Evolutionary conservation across 2,113 vertebrate genomes (phyloP).

Genomic region (Sceloporus tristichus): DNA sequence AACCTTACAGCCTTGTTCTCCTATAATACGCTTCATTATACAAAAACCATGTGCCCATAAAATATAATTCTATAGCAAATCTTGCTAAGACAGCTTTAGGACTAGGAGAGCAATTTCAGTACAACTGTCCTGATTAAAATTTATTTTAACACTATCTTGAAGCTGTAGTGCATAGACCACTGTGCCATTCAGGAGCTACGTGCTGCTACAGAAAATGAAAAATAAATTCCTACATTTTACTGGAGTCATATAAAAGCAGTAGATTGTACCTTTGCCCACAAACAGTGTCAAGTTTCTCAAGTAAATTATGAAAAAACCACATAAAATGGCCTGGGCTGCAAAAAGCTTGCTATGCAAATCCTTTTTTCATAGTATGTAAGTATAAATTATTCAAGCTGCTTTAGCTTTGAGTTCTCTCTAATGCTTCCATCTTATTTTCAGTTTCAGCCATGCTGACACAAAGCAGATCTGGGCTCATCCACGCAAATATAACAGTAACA

Average conservation of each 20-base stretch:
- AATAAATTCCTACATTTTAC: neutral
- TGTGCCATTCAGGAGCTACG: neutral
- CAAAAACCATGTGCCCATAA: neutral
- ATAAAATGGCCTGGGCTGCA: neutral
- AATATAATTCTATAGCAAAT: neutral
- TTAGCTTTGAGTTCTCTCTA: neutral
- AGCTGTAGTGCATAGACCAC: neutral
- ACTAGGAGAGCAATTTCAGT: neutral
- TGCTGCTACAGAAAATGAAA: neutral
- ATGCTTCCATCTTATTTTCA: neutral
- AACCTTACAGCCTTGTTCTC: neutral
- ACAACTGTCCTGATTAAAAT: neutral
- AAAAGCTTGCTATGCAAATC: neutral
- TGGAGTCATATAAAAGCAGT: neutral
- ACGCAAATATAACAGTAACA: neutral
- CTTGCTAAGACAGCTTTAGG: neutral
- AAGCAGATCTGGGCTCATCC: neutral
- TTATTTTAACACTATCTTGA: neutral
- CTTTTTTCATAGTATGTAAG: neutral
- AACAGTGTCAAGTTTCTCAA: no score
- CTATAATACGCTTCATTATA: neutral
- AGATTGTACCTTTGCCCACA: neutral
- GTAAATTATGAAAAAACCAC: no score
- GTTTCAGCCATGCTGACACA: neutral
- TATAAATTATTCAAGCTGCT: neutral